Conservation (phyloP, 2,888 invertebrate species). For the Drymonia ruficornis region DNA sequence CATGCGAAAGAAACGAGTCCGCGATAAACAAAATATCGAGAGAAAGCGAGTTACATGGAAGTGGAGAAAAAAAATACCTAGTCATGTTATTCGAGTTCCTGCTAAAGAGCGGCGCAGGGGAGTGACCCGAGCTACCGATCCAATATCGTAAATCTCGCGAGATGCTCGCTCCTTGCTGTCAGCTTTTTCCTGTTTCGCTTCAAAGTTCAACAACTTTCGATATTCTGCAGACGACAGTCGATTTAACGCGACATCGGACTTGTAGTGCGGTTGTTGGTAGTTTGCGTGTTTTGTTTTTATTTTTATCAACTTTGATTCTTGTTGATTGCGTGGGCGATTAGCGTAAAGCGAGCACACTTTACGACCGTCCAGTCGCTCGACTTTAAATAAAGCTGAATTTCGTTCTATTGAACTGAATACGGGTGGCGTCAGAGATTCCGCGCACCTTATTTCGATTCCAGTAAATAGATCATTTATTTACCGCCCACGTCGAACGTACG, state of each 20-base stretch:
- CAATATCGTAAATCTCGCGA: conserved; percentile 61
- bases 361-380: conserved; percentile 34
- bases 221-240: conserved; percentile 45
- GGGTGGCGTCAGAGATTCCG: conserved; percentile 52
- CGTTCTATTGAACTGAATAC: conserved; percentile 40
- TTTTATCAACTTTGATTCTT: conserved; percentile 32
- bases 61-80: conserved; percentile 42
- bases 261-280: conserved; percentile 26
- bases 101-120: conserved; percentile 55
- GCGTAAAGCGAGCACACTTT: conserved; percentile 48
- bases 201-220: conserved; percentile 61
- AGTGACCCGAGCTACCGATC: conserved; percentile 61
- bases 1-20: conserved; percentile 52
- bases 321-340: conserved; percentile 45
- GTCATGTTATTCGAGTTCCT: conserved; percentile 31
- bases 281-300: conserved; percentile 24
- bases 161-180: conserved; percentile 48
- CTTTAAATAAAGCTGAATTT: conserved; percentile 39
- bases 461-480: conserved; percentile 43
- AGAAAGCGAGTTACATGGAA: conserved; percentile 51
- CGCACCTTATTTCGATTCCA: conserved; percentile 46
- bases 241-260: conserved; percentile 34
- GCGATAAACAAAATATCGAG: conserved; percentile 47
- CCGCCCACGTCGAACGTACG: conserved; percentile 55
- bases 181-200: conserved; percentile 58